Base-by-base conservation (phyloP, 2,113 vertebrate species). In the Arenaria interpres region DNA sequence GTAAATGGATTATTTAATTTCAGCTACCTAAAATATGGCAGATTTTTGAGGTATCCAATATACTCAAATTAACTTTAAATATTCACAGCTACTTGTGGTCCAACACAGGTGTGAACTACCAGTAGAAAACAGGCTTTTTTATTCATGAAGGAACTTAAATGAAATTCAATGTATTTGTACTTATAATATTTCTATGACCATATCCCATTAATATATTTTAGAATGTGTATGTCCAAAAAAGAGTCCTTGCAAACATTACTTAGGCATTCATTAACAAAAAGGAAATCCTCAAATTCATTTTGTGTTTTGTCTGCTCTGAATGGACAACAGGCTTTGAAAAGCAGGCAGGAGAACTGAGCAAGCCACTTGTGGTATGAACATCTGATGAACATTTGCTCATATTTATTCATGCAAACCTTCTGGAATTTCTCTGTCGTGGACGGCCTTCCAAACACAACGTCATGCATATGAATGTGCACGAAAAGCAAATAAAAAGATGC, bases 381-480 rank as follows among this genome's bases (percentile, higher is more conserved):
- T 97, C 90, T 92, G 93, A 96, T 86, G 85, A 92, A 72, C 92
- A 93, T 92, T 96, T 94, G 80, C 60, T 96, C 68, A 60, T 86
- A 93, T 81, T 88, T 90, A 96, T 93, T 95, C 88, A 89, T 68
- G 68, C 17, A 81, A 53, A 39, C 17, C 14, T 78, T 94, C 72
- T 56, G 48, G 83, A 93, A 96, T 93, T 90, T 84, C 83, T 86
- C 68, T 68, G 68, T 57, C 51, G 56, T 39, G 56, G 64, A 84
- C 5, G 4, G 56, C 75, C 68, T 96, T 96, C 88, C 82, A 78
- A 94, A 90, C 56, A 92, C 75, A 90, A 77, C 4, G 30, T 39
- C 83, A 94, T 85, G 57, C 73, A 87, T 89, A 93, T 81, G 80
- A 94, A 92, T 90, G 53, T 30, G 35, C 62, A 92, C 0, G 11